Conservation (phyloP, 2,888 invertebrate genomes). For the Ganaspis brasiliensis region DNA sequence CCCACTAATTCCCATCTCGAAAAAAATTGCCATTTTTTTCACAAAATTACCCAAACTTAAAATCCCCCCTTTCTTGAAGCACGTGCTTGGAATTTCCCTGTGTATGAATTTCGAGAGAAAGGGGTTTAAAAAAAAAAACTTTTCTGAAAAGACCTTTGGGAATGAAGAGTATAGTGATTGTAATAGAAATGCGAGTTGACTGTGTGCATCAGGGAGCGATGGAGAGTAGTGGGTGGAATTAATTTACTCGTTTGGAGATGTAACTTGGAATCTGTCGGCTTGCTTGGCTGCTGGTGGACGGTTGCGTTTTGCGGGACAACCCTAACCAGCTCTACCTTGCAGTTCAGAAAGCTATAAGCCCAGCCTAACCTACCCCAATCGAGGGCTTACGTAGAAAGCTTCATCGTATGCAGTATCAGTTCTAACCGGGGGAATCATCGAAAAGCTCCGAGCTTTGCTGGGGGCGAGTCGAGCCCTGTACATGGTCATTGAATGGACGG, state of each 20-base stretch:
- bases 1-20: not conserved
- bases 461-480: conserved; percentile 67
- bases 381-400: conserved; percentile 70
- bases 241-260: not conserved
- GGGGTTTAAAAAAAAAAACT: too few relatives aligned
- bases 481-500: conserved; percentile 78
- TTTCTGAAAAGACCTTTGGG: too few relatives aligned
- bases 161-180: too few relatives aligned
- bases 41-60: too few relatives aligned
- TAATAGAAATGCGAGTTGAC: not conserved
- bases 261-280: not conserved
- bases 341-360: conserved; percentile 66
- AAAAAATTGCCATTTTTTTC: not conserved
- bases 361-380: conserved; percentile 77
- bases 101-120: too few relatives aligned
- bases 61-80: not conserved
- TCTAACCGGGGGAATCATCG: conserved; percentile 64
- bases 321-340: conserved; percentile 59
- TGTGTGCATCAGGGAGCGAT: too few relatives aligned
- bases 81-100: too few relatives aligned
- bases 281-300: not conserved
- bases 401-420: conserved; percentile 51
- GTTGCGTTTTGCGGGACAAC: conserved; percentile 26
- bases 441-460: conserved; percentile 70
- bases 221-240: conserved; percentile 14